phyloP scores from a whole-genome alignment of 2,113 vertebrate genomes.

The Suricata suricatta region DNA sequence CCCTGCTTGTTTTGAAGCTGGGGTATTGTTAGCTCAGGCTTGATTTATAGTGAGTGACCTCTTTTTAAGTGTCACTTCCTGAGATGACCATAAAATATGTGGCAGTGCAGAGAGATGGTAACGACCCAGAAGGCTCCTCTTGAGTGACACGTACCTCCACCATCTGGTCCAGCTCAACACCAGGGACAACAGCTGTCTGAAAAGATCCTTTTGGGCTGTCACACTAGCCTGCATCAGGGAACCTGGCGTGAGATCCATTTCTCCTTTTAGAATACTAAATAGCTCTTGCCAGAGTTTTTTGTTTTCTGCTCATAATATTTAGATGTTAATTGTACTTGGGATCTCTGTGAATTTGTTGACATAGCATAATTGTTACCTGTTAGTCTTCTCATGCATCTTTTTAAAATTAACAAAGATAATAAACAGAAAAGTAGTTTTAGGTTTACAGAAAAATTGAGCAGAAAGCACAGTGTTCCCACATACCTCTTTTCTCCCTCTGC shows the following conservation, averaged over 20 bases:
- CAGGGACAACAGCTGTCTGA: neutral
- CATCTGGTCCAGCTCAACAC: neutral
- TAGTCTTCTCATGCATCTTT: neutral
- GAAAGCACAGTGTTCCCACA: neutral
- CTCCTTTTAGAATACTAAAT: neutral
- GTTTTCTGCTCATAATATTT: neutral
- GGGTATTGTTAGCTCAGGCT: neutral
- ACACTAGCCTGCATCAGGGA: no score
- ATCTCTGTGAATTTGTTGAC: neutral
- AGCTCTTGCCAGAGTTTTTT: neutral
- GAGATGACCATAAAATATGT: neutral
- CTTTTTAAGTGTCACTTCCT: neutral
- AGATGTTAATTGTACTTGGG: neutral
- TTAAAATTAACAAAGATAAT: neutral
- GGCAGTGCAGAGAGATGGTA: neutral
- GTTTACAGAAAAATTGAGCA: neutral
- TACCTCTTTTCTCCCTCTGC: neutral
- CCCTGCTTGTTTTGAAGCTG: neutral
- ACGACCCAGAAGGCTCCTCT: neutral
- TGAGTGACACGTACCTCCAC: neutral
- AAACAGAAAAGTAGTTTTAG: neutral
- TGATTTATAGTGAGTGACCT: neutral
- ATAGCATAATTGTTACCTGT: neutral
- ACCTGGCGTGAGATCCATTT: neutral
- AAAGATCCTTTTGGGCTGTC: neutral